Evolutionary conservation across 2,113 vertebrate species (phyloP), one percentile per base, ranked within the genome.

Genomic region (Glareola pratincola): DNA sequence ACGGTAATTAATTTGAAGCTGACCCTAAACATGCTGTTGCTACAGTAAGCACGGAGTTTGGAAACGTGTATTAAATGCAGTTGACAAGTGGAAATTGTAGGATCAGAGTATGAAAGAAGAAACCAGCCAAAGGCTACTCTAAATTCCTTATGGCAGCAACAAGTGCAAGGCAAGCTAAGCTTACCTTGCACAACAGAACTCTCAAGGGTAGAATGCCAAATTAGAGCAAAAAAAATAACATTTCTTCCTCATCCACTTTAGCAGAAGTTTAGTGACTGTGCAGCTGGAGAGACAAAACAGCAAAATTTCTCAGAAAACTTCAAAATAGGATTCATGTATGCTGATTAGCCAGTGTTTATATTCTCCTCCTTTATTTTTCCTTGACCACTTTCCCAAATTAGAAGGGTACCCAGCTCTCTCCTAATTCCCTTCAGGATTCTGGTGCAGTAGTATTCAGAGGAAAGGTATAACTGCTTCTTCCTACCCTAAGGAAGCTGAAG

Each of bases 191-290:
- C 39, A 41, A 39, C 30, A 82, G 39, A 78, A 93, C n/a, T 43
- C 54, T 91, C 45, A 57, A 45, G 41, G 53, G 22, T 47, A 76
- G 69, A 81, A 85, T 54, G 47, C 16, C 51, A 89, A 54, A 36
- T 75, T 41, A 72, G 34, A 87, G 13, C 66, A 75, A 54, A 95
- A 91, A 95, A 91, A 80, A 62, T 54, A 71, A 29, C 20, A 24
- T 60, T 32, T 89, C 57, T 79, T 53, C 37, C 23, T 60, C 32
- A 48, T 39, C 36, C 26, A 10, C 41, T 94, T 92, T 19, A 80
- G 29, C 48, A 87, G 72, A 89, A 89, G 64, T 86, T 78, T 59
- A 86, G 47, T 74, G 74, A 67, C 47, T 41, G 43, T 67, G 29
- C 54, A 87, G 56, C 80, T 92, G 93, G 64, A 75, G 69, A 85